phyloP scores from a whole-genome alignment of 53 echinoderm and acorn worm genomes.

The Holothuria scabra region DNA sequence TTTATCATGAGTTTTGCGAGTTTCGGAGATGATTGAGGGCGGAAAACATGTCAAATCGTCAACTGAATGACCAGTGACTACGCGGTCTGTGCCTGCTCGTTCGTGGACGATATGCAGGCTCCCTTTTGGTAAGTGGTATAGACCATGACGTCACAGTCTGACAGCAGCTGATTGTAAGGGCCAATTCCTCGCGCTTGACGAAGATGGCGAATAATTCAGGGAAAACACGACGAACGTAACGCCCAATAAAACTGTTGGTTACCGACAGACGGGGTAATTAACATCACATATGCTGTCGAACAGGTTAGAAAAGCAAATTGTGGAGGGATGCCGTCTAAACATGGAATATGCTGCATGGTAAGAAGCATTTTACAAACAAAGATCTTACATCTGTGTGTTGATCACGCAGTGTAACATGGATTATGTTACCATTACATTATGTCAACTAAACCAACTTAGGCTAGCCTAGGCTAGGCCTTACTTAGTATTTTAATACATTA shows the following conservation, averaged over 20 bases:
- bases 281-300: not conserved
- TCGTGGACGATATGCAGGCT: no score
- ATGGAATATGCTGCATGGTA: slow-evolving; percentile 25
- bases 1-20: no score
- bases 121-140: slow-evolving; percentile 1
- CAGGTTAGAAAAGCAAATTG: slow-evolving; percentile 6
- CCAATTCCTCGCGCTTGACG: not conserved
- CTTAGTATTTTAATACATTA: no score
- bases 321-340: slow-evolving; percentile 35
- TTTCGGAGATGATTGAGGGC: no score
- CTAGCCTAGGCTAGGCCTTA: no score
- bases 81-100: no score
- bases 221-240: slow-evolving; percentile 14
- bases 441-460: no score
- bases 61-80: no score
- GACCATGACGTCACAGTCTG: slow-evolving; percentile 19
- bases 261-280: slow-evolving; percentile 39
- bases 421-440: no score
- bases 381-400: not conserved
- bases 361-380: slow-evolving; percentile 34
- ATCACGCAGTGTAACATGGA: no score
- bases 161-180: slow-evolving; percentile 35
- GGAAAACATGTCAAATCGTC: no score
- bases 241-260: slow-evolving; percentile 17
- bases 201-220: slow-evolving; percentile 30